Base-by-base conservation (phyloP, 1,140 invertebrate genomes). In the Papilio dardanus region DNA sequence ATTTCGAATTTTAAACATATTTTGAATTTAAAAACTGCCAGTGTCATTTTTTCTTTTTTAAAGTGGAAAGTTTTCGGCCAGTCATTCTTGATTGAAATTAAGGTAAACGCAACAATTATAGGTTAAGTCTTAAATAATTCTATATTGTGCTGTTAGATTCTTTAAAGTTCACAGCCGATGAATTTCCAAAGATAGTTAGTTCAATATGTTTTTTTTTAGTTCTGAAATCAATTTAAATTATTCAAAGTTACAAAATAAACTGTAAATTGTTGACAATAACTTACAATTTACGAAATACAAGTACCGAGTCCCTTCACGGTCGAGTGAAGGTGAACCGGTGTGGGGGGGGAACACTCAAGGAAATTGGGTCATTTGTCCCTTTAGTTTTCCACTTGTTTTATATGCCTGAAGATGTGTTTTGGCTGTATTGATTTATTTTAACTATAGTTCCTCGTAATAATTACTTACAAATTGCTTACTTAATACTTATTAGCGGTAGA, bases 321-420 rank as follows among this genome's bases (percentile, higher is more conserved):
- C 83, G 78, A 83, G 37, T 84, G 86, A 86, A 86, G 87, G 83
- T 87, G 84, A 77, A 33, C 74, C 77, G 78, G 83, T 80, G 81
- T 79, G 35, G 76, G 77, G 78, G 84, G 82, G 82, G 82, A 80
- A 82, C 82, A 85, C 83, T 86, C 81, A 83, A 87, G 85, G 86
- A 90, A 92, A 92, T 90, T 92, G 86, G 90, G 90, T 90, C 88
- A 92, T 92, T 86, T 89, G 86, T 88, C 88, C 86, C 83, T 84
- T 86, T 77, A 81, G 82, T 84, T 82, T 46, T 79, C 79, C 77
- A 83, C 81, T 83, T 83, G 78, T 77, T 77, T 77, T 76, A 19
- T 28, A 69, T 76, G 65, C 58, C 50, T 74, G 71, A 79, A 81
- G 67, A 80, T 78, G 74, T 77, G 68, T 81, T 81, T 74, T 79